Evolutionary conservation across 37 sponge, comb jelly and placozoan species (phyloP), one percentile per base, ranked within the genome.

Genomic region (Corticium candelabrum): DNA sequence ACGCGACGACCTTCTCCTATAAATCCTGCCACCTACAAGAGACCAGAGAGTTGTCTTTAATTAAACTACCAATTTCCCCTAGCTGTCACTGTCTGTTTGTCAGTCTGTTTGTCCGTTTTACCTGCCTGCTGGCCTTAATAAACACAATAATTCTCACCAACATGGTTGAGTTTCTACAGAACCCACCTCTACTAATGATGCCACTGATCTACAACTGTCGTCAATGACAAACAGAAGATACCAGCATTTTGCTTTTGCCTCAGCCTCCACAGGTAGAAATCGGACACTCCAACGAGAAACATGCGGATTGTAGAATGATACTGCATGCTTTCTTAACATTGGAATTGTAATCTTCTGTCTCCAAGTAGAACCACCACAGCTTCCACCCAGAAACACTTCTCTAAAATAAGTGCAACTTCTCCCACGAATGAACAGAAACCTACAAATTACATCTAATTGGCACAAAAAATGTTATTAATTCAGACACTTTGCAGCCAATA

Each of bases 371-470:
- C 37, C 34, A 2, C 88, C 94, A 76, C 90, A 90, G 73, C 83
- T 87, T 0, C 94, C 94, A 0, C 85, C 90, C 7, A 93, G 82
- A 40, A 87, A 93, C 36, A 93, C 88, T 35, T 90, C 87, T 39
- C 43, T 81, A 34, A 34, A 75, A 50, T 50, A 50, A n/a, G n/a
- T n/a, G n/a, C n/a, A n/a, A n/a, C n/a, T n/a, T n/a, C n/a, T n/a
- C n/a, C n/a, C n/a, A n/a, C n/a, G n/a, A n/a, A n/a, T n/a, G n/a
- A n/a, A n/a, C n/a, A n/a, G n/a, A n/a, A n/a, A n/a, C n/a, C n/a
- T n/a, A n/a, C n/a, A n/a, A n/a, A n/a, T n/a, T n/a, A n/a, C n/a
- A n/a, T n/a, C n/a, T n/a, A n/a, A n/a, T n/a, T n/a, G n/a, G n/a
- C n/a, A n/a, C n/a, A n/a, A n/a, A n/a, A n/a, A n/a, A n/a, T n/a